phyloP scores from a whole-genome alignment of 1,140 invertebrate species.

The Drosophila ercepeae region DNA sequence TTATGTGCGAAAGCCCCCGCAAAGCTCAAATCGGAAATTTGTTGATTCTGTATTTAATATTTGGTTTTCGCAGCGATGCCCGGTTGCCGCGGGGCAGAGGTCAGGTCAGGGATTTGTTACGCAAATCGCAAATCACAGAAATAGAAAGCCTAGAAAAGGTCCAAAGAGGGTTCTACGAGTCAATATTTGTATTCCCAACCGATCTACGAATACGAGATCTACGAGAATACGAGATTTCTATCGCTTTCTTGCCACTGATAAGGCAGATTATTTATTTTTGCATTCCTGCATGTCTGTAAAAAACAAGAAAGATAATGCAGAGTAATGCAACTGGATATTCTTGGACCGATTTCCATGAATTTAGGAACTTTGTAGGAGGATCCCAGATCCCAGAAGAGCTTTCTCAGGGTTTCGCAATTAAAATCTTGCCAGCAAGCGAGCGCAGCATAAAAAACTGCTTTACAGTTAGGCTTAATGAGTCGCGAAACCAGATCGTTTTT shows the following conservation, averaged over 20 bases:
- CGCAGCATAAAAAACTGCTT: too few relatives aligned
- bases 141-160: neutral
- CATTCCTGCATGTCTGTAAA: constrained; percentile 15
- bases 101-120: constrained; percentile 18
- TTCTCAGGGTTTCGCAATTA: constrained; percentile 8
- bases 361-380: neutral
- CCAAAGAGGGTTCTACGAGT: too few relatives aligned
- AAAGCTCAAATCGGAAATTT: constrained; percentile 30
- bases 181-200: neutral
- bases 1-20: constrained; percentile 10
- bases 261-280: neutral
- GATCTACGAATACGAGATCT: too few relatives aligned
- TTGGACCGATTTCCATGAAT: neutral
- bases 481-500: constrained; percentile 11
- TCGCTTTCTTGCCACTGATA: too few relatives aligned
- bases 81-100: neutral
- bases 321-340: constrained; percentile 15
- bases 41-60: constrained; percentile 52
- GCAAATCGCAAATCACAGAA: neutral
- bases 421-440: too few relatives aligned
- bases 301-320: neutral
- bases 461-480: constrained; percentile 25
- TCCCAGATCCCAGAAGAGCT: too few relatives aligned
- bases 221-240: too few relatives aligned
- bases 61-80: constrained; percentile 25